phyloP scores from a whole-genome alignment of 2,888 invertebrate genomes.

The Cosmia trapezina region DNA sequence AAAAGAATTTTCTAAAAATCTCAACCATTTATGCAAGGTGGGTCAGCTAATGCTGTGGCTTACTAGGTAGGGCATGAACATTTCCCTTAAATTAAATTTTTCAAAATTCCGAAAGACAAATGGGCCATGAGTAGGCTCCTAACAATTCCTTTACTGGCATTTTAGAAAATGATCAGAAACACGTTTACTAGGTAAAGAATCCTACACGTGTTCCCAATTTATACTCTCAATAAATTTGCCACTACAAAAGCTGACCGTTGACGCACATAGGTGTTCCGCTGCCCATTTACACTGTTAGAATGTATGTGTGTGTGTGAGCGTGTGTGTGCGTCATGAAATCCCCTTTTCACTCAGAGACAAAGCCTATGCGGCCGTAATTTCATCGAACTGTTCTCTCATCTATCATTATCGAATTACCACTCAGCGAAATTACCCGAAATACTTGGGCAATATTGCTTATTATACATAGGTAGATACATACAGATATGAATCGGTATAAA shows the following conservation, averaged over 20 bases:
- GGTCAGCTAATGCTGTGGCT: too few species aligned
- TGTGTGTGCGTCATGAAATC: not conserved
- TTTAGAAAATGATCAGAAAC: conserved; percentile 3
- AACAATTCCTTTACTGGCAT: not conserved
- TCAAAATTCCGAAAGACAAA: not conserved
- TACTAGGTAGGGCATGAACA: too few species aligned
- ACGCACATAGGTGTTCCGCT: not conserved
- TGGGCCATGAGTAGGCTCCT: not conserved
- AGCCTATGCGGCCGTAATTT: conserved; percentile 8
- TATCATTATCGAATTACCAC: conserved; percentile 27
- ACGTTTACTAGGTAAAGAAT: not conserved
- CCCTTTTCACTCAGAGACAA: conserved; percentile 13
- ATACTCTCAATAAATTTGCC: not conserved
- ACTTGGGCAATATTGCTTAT: conserved; percentile 25
- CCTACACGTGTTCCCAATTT: not conserved
- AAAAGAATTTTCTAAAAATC: too few species aligned
- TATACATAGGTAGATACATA: not conserved
- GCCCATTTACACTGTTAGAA: not conserved
- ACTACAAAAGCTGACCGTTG: not conserved
- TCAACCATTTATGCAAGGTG: too few species aligned
- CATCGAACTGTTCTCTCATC: not conserved
- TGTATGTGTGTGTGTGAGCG: not conserved
- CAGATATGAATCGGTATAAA: conserved; percentile 60
- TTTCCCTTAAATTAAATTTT: not conserved
- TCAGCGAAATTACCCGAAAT: conserved; percentile 15